Percentiles rank a stretch among this genome's conserved stretches.
Evolutionary conservation across 37 sponge, comb jelly and placozoan genomes (phyloP).

Genomic region (Aplysina aerophoba): DNA sequence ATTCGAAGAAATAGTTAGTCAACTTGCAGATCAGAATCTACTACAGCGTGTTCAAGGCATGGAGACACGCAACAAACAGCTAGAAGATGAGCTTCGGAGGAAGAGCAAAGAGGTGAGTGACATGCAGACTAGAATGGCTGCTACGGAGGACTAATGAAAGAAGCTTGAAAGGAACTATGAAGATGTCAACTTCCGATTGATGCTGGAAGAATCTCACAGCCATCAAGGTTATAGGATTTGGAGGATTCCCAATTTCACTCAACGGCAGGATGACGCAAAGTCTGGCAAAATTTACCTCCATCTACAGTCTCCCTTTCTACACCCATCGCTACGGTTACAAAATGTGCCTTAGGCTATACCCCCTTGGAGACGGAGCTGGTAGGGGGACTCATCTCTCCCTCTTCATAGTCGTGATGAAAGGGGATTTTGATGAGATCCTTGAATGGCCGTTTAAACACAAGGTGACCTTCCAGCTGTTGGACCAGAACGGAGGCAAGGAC

Average conservation of each 20-base stretch:
- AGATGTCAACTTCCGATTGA: constrained; percentile 76
- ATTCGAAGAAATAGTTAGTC: neutral
- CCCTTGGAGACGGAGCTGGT: constrained; percentile 80
- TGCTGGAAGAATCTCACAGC: constrained; percentile 69
- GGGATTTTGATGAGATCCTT: constrained; percentile 85
- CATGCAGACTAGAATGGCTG: constrained; percentile 23
- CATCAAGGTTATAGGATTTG: constrained; percentile 74
- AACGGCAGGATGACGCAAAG: constrained; percentile 69
- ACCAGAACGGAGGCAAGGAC: constrained; percentile 60
- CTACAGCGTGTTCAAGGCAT: neutral
- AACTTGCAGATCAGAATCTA: neutral
- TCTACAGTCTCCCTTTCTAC: constrained; percentile 81
- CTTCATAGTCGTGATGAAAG: constrained; percentile 81
- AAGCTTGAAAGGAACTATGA: constrained; percentile 45
- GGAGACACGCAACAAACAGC: neutral
- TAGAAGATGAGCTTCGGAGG: neutral
- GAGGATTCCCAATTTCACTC: constrained; percentile 75
- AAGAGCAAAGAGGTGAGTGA: constrained; percentile 10
- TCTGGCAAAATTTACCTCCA: constrained; percentile 75
- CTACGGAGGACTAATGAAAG: constrained; percentile 52
- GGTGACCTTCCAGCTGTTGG: constrained; percentile 77
- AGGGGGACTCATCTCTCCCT: constrained; percentile 74
- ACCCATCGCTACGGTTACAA: constrained; percentile 83
- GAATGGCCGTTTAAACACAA: constrained; percentile 80
- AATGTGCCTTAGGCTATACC: constrained; percentile 84